Evolutionary conservation across 2,797 vertebrate species (phyloP).

Genomic region (Muraenolepis orangiensis): DNA sequence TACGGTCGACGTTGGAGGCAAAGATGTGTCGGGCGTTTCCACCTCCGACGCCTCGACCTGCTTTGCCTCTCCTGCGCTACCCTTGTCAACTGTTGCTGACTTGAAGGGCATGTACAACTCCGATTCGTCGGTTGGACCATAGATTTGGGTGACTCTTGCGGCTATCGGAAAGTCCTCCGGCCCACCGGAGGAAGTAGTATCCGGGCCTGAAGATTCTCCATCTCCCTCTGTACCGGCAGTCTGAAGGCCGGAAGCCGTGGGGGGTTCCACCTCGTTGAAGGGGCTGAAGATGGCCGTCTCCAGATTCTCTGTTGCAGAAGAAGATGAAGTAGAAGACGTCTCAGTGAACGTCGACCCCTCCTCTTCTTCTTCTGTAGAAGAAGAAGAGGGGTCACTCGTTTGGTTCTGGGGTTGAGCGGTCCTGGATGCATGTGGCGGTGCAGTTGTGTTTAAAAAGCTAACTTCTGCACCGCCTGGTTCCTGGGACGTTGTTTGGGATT

Average conservation of each 20-base stretch:
- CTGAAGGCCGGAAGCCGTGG: constrained; percentile 26
- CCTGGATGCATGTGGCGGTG: background rate
- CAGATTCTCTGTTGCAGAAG: constrained; percentile 7
- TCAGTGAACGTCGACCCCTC: background rate
- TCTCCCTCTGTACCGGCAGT: background rate
- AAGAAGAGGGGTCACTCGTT: background rate
- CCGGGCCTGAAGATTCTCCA: constrained; percentile 11
- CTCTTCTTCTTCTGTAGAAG: background rate
- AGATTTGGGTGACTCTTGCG: constrained; percentile 9
- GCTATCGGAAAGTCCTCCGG: constrained; percentile 17
- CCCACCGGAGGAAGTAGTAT: background rate
- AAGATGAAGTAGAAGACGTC: background rate
- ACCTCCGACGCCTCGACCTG: constrained; percentile 7
- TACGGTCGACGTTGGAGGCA: constrained; percentile 2
- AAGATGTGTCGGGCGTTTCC: background rate
- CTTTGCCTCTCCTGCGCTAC: background rate
- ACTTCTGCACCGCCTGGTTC: constrained; percentile 13
- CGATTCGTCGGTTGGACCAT: constrained; percentile 15
- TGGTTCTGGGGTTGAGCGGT: constrained; percentile 5
- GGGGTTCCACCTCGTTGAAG: constrained; percentile 5
- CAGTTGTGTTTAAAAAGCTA: background rate
- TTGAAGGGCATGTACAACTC: background rate
- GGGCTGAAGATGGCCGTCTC: constrained; percentile 17
- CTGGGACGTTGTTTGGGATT: background rate
- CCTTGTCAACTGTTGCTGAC: constrained; percentile 6